A percentile compares a stretch with the other conserved stretches of the same genome.
These are phyloP conservation scores for Vulpes ferrilata DNA, from an alignment of 2,113 vertebrate genomes.

Conservation along the genomic window DNA sequence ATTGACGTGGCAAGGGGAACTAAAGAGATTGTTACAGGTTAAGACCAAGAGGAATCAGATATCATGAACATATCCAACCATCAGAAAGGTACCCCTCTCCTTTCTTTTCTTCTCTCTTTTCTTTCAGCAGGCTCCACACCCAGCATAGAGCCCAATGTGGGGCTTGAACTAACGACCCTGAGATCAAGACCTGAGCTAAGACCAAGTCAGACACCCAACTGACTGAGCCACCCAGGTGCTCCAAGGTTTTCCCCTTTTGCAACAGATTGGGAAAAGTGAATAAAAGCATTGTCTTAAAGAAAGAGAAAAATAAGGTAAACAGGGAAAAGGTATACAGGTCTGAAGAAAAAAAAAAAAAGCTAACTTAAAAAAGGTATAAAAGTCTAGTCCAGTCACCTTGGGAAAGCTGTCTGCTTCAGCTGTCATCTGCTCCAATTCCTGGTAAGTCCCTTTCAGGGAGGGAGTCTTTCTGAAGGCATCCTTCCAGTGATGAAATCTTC, in stretches of 20 bases:
- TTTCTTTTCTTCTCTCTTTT: background rate
- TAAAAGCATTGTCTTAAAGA: background rate
- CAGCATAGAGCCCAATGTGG: background rate
- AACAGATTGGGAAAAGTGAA: background rate
- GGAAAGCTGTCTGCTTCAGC: background rate
- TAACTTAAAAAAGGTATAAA: background rate
- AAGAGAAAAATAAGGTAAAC: background rate
- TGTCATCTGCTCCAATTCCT: background rate
- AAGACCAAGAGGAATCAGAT: background rate
- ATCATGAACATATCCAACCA: background rate
- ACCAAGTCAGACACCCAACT: background rate
- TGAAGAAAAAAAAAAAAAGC: background rate
- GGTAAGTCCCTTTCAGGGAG: background rate
- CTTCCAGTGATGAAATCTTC: background rate
- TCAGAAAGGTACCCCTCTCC: background rate
- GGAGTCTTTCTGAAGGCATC: background rate
- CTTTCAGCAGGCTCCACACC: background rate
- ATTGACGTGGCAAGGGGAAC: background rate
- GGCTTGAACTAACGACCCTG: background rate
- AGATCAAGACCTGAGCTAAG: background rate
- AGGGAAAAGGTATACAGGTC: background rate
- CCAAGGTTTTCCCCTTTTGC: background rate
- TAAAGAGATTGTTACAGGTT: background rate
- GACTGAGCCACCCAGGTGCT: background rate
- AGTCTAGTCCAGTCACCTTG: background rate